Evolutionary conservation across 2,888 invertebrate species (phyloP), one percentile per base, ranked within the genome.

Genomic region (Aelia acuminata): DNA sequence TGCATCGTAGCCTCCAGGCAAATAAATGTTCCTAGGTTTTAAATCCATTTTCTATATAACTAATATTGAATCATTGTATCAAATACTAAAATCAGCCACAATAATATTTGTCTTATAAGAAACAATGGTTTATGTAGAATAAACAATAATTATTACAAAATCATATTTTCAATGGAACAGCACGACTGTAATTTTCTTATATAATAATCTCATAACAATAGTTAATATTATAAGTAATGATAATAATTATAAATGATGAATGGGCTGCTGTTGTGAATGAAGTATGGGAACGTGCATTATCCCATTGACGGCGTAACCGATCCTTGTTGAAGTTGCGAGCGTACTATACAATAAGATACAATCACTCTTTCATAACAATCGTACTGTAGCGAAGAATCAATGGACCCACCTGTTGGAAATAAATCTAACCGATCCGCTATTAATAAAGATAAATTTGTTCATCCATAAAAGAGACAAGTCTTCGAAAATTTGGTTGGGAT

Each of bases 291-390:
- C 0, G 18, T 70, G 35, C 18, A 35, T 70, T 35, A 70, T 70
- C 63, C 35, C 31, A 70, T 70, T 70, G 63, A 70, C 31, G 63
- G 63, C 63, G 63, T 70, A 35, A 70, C 63, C 18, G 31, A 70
- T 31, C 18, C 35, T 18, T 31, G 35, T 2, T 70, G 35, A 35
- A 18, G 13, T 15, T 26, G 57, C 13, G 15, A 35, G 15, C 3
- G 26, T 53, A 53, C 11, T 26, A 26, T 26, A 50, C 26, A 63
- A n/a, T 70, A 11, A 13, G 22, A 35, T 70, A 70, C 35, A 57
- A 57, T 57, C 63, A 31, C 18, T 70, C 63, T 70, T 70, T 57
- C 53, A n/a, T 53, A 53, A 53, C 53, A n/a, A n/a, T 53, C 3
- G 35, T 70, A 35, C 31, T 70, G 63, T 31, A 20, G 63, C 63